phyloP scores from a whole-genome alignment of 2,888 invertebrate species.

The Ophonus ardosiacus region DNA sequence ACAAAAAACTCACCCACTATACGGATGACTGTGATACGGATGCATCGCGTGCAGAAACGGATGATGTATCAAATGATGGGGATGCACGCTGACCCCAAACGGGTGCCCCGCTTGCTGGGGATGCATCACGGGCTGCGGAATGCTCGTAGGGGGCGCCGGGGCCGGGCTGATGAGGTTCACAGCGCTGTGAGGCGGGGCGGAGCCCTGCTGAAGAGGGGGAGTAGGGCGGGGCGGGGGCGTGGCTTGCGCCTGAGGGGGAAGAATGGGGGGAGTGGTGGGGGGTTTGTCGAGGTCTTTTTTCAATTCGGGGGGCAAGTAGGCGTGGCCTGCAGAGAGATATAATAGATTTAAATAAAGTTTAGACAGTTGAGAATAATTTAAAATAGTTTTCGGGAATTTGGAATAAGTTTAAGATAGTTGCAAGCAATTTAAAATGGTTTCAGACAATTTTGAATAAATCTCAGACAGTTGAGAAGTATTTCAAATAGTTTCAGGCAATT shows the following conservation, averaged over 20 bases:
- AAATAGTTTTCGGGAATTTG: too few species aligned
- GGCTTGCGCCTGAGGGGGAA: conserved; percentile 64
- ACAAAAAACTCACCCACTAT: conserved; percentile 76
- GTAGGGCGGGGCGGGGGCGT: conserved; percentile 70
- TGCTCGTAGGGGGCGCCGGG: conserved; percentile 79
- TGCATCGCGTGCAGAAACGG: conserved; percentile 77
- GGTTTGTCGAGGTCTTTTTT: conserved; percentile 63
- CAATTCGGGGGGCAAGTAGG: conserved; percentile 71
- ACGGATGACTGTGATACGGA: conserved; percentile 79
- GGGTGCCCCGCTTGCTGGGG: conserved; percentile 85
- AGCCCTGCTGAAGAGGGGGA: conserved; percentile 74
- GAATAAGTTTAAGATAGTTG: too few species aligned
- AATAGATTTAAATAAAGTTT: too few species aligned
- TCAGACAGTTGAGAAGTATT: too few species aligned
- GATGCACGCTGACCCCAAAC: conserved; percentile 86
- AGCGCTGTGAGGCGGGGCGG: conserved; percentile 77
- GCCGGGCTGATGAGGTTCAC: conserved; percentile 80
- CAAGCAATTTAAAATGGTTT: too few species aligned
- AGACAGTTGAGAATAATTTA: too few species aligned
- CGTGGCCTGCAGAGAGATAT: not conserved
- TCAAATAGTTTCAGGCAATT: too few species aligned
- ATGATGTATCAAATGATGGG: conserved; percentile 84
- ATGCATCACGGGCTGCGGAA: conserved; percentile 85
- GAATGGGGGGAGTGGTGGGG: conserved; percentile 65
- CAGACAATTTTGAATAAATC: too few species aligned